Percentiles rank a stretch among this genome's conserved stretches.
phyloP scores from a whole-genome alignment of 2,113 vertebrate species.

The Sturnira hondurensis region DNA sequence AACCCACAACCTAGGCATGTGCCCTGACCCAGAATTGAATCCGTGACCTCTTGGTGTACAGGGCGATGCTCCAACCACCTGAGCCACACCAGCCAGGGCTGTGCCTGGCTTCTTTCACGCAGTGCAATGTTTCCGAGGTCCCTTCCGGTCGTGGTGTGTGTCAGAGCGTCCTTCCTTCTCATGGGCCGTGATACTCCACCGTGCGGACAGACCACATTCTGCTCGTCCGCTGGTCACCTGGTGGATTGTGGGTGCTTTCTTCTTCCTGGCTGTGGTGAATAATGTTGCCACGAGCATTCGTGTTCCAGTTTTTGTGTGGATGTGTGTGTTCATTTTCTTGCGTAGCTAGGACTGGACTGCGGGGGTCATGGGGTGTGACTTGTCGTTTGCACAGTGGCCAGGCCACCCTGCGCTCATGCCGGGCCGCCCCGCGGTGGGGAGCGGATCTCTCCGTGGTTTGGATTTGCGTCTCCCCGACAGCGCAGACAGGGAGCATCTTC shows the following conservation, averaged over 20 bases:
- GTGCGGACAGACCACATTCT: fast-evolving
- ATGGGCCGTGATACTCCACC: fast-evolving
- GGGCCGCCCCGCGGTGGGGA: fast-evolving
- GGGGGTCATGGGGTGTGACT: fast-evolving
- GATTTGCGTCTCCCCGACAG: too few relatives aligned
- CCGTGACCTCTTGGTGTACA: background rate
- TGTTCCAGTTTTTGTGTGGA: background rate
- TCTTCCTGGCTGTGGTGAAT: fast-evolving
- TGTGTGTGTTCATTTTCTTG: background rate
- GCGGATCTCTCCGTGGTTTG: background rate
- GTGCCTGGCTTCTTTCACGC: too few relatives aligned
- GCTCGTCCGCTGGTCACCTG: fast-evolving
- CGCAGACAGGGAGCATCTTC: background rate
- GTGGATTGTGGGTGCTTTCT: background rate
- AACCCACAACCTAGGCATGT: background rate
- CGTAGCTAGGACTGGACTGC: fast-evolving
- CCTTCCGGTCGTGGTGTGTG: fast-evolving
- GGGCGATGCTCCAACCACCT: background rate
- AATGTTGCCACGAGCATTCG: fast-evolving
- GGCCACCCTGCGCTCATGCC: fast-evolving
- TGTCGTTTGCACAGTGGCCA: background rate
- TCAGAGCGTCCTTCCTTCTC: background rate
- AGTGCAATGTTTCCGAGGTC: fast-evolving
- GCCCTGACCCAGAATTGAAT: background rate
- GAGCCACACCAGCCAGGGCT: background rate